Evolutionary conservation across 2,888 invertebrate genomes (phyloP), one percentile per base, ranked within the genome.

Genomic region (Oegoconia quadripuncta): DNA sequence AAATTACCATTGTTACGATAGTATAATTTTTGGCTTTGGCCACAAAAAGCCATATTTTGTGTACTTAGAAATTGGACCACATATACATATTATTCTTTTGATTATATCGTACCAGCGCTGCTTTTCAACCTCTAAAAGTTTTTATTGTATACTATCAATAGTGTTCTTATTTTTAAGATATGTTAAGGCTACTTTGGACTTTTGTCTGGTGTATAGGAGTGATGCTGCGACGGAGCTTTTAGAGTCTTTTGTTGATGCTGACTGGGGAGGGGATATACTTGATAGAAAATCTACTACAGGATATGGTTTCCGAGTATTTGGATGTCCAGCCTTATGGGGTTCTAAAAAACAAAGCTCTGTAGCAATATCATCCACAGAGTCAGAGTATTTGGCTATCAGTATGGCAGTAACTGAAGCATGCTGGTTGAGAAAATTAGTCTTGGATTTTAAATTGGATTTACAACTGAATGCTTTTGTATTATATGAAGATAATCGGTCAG

Each of bases 321-420:
- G 34, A n/a, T 46, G 46, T 20, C 20, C 39, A 23, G 36, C 48
- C 22, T 42, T 29, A 29, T 50, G 44, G 46, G 33, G 33, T 23
- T 30, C 43, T 18, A 36, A 34, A 16, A 43, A 46, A 37, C 46
- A 43, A 29, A 23, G 16, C 11, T 42, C 28, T 31, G 47, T 44
- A 28, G 17, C 37, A 26, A 33, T 42, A 26, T 44, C 41, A 20
- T 42, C 41, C 12, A 44, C 42, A 8, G 42, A 40, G 31, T 34
- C 48, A 25, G 45, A 48, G 26, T 48, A 48, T 34, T 28, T 41
- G 23, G 48, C 45, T 13, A 25, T 48, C 16, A 39, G 43, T 20
- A 43, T 40, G 20, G 39, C 41, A 25, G 35, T 39, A 2, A 28
- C 37, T 25, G 47, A 47, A 39, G 33, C 31, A 17, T 33, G 33